phyloP scores from a whole-genome alignment of 2,888 invertebrate genomes.

The Autographa gamma region DNA sequence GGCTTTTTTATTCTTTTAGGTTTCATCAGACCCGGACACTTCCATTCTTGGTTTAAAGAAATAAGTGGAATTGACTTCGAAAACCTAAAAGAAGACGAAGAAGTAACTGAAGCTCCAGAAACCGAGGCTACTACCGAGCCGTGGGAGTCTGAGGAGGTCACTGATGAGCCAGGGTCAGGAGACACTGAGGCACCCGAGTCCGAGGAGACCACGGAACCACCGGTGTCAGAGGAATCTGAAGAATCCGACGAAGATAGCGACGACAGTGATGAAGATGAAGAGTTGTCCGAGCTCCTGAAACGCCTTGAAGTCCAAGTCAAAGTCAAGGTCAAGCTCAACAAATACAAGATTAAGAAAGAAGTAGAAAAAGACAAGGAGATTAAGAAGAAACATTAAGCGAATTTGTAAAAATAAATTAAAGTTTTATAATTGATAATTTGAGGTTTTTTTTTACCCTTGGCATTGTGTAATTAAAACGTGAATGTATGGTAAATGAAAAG shows the following conservation, averaged over 20 bases:
- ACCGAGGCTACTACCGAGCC: slow-evolving; percentile 10
- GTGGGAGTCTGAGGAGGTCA: slow-evolving; percentile 30
- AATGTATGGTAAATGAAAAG: neutral
- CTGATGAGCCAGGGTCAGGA: neutral
- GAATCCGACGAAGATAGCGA: slow-evolving; percentile 63
- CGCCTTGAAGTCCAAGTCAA: slow-evolving; percentile 79
- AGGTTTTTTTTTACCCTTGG: slow-evolving; percentile 12
- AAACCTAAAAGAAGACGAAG: slow-evolving; percentile 68
- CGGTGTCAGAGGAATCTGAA: slow-evolving; percentile 49
- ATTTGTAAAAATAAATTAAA: neutral
- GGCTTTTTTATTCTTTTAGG: slow-evolving; percentile 60
- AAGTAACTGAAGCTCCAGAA: slow-evolving; percentile 16
- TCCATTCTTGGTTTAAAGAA: slow-evolving; percentile 75
- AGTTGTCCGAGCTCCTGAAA: slow-evolving; percentile 74
- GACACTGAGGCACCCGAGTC: neutral
- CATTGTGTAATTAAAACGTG: neutral
- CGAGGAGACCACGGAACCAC: slow-evolving; percentile 5
- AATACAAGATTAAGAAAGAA: slow-evolving; percentile 67
- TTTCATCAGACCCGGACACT: slow-evolving; percentile 81
- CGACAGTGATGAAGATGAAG: slow-evolving; percentile 67
- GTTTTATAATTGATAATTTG: slow-evolving; percentile 11
- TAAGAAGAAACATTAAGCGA: slow-evolving; percentile 36
- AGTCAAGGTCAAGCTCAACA: slow-evolving; percentile 78
- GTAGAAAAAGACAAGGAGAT: slow-evolving; percentile 42
- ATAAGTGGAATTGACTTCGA: slow-evolving; percentile 79